Evolutionary conservation across 2,113 vertebrate species (phyloP).

Genomic region (Raphicerus campestris): DNA sequence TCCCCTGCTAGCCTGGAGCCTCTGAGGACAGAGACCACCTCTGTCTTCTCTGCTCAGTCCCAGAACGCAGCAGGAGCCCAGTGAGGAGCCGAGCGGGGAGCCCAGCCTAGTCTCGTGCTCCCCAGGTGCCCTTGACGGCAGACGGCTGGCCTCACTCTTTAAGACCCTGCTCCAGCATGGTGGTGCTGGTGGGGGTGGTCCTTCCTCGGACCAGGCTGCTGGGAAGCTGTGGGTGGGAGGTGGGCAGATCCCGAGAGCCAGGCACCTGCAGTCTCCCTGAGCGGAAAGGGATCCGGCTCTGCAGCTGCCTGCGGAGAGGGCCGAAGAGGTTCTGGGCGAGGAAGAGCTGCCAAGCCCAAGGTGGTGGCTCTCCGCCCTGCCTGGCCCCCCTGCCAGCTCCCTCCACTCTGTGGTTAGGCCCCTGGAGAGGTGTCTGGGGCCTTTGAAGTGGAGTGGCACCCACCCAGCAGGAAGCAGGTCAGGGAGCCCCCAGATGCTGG

Average conservation of each 20-base stretch:
- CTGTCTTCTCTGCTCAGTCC: neutral
- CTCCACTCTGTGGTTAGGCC: neutral
- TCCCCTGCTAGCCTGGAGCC: neutral
- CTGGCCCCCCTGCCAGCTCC: neutral
- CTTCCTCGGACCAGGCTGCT: neutral
- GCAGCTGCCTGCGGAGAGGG: neutral
- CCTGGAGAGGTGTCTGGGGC: neutral
- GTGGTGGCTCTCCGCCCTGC: neutral
- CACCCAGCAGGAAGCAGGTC: neutral
- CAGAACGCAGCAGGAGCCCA: neutral
- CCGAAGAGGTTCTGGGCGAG: neutral
- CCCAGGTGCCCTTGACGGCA: neutral
- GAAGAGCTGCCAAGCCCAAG: neutral
- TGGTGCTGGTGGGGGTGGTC: neutral
- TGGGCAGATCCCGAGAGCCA: neutral
- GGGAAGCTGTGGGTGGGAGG: constrained; percentile 37
- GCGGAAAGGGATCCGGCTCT: neutral
- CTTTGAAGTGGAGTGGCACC: neutral
- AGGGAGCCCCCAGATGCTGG: neutral
- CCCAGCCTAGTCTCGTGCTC: too few species aligned
- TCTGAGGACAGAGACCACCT: fast-evolving
- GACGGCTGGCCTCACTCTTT: neutral
- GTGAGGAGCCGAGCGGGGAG: neutral
- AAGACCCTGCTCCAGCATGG: neutral
- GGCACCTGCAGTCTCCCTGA: neutral